Base-by-base conservation (phyloP, 2,888 invertebrate genomes). In the Portevinia maculata region DNA sequence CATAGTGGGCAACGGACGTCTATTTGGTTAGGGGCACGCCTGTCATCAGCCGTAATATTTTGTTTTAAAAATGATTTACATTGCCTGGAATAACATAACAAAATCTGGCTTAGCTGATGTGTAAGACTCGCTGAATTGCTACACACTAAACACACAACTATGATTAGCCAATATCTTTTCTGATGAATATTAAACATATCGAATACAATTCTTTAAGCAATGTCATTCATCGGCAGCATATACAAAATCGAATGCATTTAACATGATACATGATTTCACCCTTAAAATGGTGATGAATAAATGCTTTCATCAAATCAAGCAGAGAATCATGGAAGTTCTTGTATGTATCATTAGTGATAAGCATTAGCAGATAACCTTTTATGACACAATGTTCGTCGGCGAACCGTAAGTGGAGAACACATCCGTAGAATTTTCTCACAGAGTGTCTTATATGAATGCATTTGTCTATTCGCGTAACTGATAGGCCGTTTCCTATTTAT, bases 271-370 rank as follows among this genome's bases (percentile, higher is more conserved):
- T 59, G 34, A 8, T 48, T 21, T 13, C 15, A 48, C 39, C 34
- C 34, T 34, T 48, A 6, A 21, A 21, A 48, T 4, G 15, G 15
- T 17, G 13, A 39, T 64, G 39, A 39, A 50, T 52, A 37, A 46
- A 39, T 37, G 17, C 44, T 53, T 32, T 55, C 34, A 55, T 41
- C 41, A 44, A 32, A 21, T 74, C n/a, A 37, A 32, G 48, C 4
- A 39, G 15, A 39, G 32, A 44, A 17, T 34, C 62, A 71, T 44
- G 19, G 19, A 21, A 17, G 17, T 11, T 9, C 24, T 37, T 44
- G n/a, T 11, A 41, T 57, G 57, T 57, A 50, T 57, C 50, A 57
- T 64, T 28, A 50, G 50, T 57, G 74, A 74, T 74, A 74, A 74
- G 64, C 30, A 4, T 15, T 1, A 39, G 28, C 7, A 32, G 74